Evolutionary conservation across 2,113 vertebrate species (phyloP), one percentile per base, ranked within the genome.

Genomic region (Peromyscus californicus): DNA sequence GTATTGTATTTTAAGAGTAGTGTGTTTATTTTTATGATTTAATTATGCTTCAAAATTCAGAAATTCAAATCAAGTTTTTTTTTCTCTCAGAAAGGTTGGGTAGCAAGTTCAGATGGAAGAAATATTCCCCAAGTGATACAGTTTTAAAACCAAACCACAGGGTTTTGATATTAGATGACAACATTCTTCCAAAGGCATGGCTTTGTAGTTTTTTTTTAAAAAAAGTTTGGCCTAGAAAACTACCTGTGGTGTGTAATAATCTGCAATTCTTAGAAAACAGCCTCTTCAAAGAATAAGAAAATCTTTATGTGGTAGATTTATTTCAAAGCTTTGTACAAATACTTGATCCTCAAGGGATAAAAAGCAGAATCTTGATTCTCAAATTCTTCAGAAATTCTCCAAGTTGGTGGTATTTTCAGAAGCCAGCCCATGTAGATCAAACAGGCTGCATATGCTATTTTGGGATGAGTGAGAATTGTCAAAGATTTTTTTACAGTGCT

Each of bases 311-410:
- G 69, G 33, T 91, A 97, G 22, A 87, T 89, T 90, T 91, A 91
- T 96, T 98, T 98, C 94, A 97, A 96, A 97, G 75, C 78, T 98
- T 97, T 98, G 33, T 78, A 83, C 87, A 89, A 96, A 95, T 96
- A 96, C 93, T 86, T 98, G 75, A 80, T 76, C 96, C 26, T 92
- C 97, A 63, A 97, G 85, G 74, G 54, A 16, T 51, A 54, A 94
- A 96, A 78, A 83, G 51, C 92, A 76, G 82, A 82, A 96, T 54
- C 31, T 89, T 86, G 33, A 80, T 93, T 88, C 59, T 83, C 42
- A 42, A 21, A 76, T 97, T 95, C 93, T 98, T 92, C 42, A 96
- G 61, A 39, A 33, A 48, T 82, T 96, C 82, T 95, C 67, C 26
- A 79, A 97, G 36, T 91, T 76, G 42, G 67, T 94, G 89, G 51